Evolutionary conservation across 2,113 vertebrate species (phyloP).

Genomic region (Ophthalmolycus amberensis): DNA sequence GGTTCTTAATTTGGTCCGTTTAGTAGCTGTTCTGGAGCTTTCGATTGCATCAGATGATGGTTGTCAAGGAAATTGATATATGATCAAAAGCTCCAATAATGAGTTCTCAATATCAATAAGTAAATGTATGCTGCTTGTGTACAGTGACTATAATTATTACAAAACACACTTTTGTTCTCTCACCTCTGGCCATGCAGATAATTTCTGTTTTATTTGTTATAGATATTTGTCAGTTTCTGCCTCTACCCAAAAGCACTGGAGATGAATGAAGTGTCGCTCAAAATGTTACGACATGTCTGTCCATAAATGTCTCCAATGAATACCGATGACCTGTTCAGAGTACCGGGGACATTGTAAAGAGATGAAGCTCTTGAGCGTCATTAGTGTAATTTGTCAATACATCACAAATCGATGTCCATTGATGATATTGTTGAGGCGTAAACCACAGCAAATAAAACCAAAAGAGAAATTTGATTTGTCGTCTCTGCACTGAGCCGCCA

Average conservation of each 20-base stretch:
- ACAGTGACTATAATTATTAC: no score
- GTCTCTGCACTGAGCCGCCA: not conserved
- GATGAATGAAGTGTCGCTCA: not conserved
- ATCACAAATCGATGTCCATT: not conserved
- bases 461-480: no score
- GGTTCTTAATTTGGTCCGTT: not conserved
- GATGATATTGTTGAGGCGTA: no score
- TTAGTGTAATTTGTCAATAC: not conserved
- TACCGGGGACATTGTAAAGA: not conserved
- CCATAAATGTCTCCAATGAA: no score
- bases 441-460: not conserved
- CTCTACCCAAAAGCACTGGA: no score
- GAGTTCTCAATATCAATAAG: not conserved
- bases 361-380: not conserved
- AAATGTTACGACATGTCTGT: no score
- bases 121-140: not conserved
- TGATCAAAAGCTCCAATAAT: not conserved
- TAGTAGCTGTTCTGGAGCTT: not conserved
- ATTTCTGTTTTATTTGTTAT: no score
- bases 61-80: not conserved
- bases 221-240: no score
- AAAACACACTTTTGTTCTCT: no score
- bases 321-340: not conserved
- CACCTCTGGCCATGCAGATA: no score
- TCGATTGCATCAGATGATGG: not conserved